These are phyloP conservation scores for Anniella stebbinsi DNA, from an alignment of 2,797 vertebrate genomes.

Conservation along the genomic window DNA sequence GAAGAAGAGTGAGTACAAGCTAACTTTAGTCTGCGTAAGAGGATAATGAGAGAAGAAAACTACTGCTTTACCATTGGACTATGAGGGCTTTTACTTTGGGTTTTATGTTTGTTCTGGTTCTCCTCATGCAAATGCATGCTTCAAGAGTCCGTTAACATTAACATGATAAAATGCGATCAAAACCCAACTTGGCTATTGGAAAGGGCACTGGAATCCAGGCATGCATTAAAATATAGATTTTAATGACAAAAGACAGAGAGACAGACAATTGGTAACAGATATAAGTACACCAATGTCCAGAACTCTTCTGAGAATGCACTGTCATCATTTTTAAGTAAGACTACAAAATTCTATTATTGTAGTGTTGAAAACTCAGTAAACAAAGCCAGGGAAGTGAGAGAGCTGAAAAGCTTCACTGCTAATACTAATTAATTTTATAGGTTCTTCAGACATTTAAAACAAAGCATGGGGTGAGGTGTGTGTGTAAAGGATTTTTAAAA, in stretches of 20 bases:
- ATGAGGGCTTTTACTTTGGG: neutral
- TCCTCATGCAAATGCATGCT: neutral
- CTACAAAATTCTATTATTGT: neutral
- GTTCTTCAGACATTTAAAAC: neutral
- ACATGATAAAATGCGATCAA: neutral
- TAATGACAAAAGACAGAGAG: neutral
- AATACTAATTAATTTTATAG: neutral
- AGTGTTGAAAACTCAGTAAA: neutral
- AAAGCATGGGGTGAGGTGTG: too few relatives aligned
- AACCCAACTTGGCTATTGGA: neutral
- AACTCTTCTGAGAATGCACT: neutral
- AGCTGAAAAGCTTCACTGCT: neutral
- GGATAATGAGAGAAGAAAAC: rapidly evolving
- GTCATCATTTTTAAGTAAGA: neutral
- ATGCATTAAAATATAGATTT: neutral
- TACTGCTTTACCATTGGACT: neutral
- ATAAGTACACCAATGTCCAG: neutral
- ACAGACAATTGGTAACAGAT: neutral
- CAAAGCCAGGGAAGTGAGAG: neutral
- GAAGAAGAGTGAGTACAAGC: constrained; percentile 84
- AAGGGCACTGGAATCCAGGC: neutral
- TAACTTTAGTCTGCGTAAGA: neutral
- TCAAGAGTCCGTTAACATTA: neutral
- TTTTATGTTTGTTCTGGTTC: neutral
- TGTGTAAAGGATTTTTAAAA: neutral